Conservation (phyloP, 2,113 vertebrate genomes). For the Psammodynastes pulverulentus region DNA sequence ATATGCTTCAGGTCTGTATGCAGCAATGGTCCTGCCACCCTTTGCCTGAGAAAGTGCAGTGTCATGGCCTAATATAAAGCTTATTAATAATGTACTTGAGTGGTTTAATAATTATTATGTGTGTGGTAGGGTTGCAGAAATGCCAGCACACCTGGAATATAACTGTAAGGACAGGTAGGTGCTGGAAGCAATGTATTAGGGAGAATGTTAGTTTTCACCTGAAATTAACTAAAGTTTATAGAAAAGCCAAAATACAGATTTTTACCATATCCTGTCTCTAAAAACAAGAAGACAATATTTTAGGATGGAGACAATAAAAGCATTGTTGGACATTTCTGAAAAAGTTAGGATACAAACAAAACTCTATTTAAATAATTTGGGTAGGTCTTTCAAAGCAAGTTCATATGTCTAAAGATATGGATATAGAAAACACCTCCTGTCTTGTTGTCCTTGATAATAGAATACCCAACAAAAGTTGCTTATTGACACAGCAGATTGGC, state of each 20-base stretch:
- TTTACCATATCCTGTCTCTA: not conserved
- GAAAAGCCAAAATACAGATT: not conserved
- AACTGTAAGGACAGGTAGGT: not conserved
- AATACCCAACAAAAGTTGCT: not conserved
- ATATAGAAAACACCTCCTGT: not conserved
- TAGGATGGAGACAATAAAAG: not conserved
- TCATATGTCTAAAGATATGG: not conserved
- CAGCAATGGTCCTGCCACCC: not conserved
- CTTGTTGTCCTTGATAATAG: not conserved
- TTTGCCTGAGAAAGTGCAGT: not conserved
- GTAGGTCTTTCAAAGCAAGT: not conserved
- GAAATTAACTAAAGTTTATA: not conserved
- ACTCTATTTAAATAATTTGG: not conserved
- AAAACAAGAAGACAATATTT: not conserved
- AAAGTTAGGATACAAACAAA: not conserved
- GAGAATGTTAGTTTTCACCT: not conserved
- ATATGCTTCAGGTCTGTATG: not conserved
- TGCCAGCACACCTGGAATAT: not conserved
- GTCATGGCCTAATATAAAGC: not conserved
- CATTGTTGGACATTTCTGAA: not conserved
- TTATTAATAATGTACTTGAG: not conserved
- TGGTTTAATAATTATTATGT: not conserved
- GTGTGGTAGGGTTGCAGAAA: not conserved
- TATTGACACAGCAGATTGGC: not conserved
- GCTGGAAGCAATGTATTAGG: not conserved